Base-by-base conservation (phyloP, 2,797 vertebrate species). In the Denticeps clupeoides region DNA sequence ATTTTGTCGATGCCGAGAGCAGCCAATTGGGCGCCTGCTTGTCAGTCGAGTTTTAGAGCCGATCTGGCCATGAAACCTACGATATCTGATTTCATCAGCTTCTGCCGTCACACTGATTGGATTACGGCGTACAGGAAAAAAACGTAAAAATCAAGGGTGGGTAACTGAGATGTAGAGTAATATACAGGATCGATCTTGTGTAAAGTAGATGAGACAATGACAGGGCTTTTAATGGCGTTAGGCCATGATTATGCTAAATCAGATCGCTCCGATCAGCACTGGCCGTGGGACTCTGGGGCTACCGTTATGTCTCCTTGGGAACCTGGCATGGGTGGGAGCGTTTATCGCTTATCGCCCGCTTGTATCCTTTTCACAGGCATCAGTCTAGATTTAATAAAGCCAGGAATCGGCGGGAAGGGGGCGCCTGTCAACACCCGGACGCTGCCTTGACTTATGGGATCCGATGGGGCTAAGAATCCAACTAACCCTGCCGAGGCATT, bases 371-470 rank as follows among this genome's bases (percentile, higher is more conserved):
- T 51, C 9, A 22, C 22, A 28, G 41, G 58, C 62, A 74, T 71
- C 66, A 64, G 48, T 75, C 65, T 66, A 64, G 60, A 60, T 78
- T 75, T 77, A 75, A 75, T 77, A 73, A 76, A 72, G 69, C 64
- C 48, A 41, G 55, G 46, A 62, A 41, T n/a, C 42, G 51, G 44
- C 18, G 31, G 45, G 51, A 27, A 37, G 45, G 42, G 25, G 9
- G 27, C n/a, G n/a, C 29, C 60, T 59, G 54, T 66, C 60, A 56
- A 21, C 45, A 29, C 35, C 42, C 24, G 38, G 41, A 53, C 31
- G 41, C 35, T 27, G 40, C 35, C n/a, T 48, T 74, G 72, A 77
- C 68, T 74, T 72, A 73, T 75, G 60, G 65, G 60, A 63, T 55
- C 59, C 62, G 58, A 58, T 56, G 42, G 48, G 46, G 49, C 58